Evolutionary conservation across 2,113 vertebrate species (phyloP).

Genomic region (Pygoscelis antarcticus): DNA sequence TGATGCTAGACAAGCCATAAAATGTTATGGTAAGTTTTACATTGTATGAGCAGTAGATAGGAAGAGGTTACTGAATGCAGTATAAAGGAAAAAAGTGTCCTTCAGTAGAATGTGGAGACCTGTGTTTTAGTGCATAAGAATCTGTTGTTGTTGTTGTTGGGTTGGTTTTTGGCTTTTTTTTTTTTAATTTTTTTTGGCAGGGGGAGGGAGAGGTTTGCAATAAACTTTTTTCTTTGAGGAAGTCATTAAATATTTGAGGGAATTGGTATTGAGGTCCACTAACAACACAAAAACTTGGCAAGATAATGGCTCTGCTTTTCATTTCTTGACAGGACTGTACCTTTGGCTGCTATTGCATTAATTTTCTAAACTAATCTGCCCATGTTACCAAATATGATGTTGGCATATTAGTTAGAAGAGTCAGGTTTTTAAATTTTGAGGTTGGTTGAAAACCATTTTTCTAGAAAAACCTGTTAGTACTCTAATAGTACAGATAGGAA

Average conservation of each 20-base stretch:
- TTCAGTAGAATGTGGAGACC: neutral
- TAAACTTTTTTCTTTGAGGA: neutral
- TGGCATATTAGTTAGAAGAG: neutral
- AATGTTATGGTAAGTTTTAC: neutral
- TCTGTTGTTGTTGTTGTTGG: neutral
- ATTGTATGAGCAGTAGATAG: neutral
- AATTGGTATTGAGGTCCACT: neutral
- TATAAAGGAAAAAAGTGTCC: neutral
- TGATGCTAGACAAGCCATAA: neutral
- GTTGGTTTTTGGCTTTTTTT: too few relatives aligned
- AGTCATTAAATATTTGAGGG: neutral
- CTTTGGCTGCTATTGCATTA: neutral
- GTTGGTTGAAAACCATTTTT: neutral
- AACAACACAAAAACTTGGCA: neutral
- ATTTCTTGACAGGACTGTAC: neutral
- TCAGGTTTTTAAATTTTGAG: neutral
- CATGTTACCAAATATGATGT: neutral
- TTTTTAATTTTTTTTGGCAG: fast-evolving
- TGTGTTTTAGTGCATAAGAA: neutral
- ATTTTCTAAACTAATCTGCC: neutral
- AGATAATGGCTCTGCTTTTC: neutral
- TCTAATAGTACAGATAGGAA: neutral
- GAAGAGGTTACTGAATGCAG: neutral
- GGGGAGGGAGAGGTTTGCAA: fast-evolving
- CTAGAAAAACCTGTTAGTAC: neutral